Evolutionary conservation across 2,888 invertebrate genomes (phyloP).

Genomic region (Drosophila nr. fundita): DNA sequence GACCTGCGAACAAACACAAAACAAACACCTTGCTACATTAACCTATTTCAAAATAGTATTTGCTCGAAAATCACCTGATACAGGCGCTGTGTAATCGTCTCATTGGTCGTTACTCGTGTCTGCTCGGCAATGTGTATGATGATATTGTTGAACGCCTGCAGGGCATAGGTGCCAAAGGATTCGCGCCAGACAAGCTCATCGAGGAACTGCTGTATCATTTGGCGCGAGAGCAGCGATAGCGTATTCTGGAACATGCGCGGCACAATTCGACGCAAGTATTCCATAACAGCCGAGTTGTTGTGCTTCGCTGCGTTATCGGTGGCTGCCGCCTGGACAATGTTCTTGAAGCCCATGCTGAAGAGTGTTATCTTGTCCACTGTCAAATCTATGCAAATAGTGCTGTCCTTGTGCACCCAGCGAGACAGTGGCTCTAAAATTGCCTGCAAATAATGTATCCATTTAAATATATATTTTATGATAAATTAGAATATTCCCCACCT

Average conservation of each 20-base stretch:
- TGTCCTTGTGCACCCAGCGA: conserved; percentile 92
- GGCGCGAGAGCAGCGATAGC: conserved; percentile 91
- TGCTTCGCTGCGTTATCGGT: conserved; percentile 86
- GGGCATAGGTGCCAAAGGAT: conserved; percentile 91
- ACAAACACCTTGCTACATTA: background rate
- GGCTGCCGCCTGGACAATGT: conserved; percentile 88
- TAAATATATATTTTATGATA: background rate
- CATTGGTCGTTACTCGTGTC: conserved; percentile 89
- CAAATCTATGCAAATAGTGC: conserved; percentile 91
- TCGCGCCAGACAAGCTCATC: conserved; percentile 96
- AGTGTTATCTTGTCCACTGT: conserved; percentile 93
- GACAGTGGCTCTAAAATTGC: conserved; percentile 92
- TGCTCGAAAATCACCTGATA: conserved; percentile 86
- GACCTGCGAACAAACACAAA: conserved; percentile 73
- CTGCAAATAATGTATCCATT: conserved; percentile 62
- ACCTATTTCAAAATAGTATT: no score
- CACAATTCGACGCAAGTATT: conserved; percentile 93
- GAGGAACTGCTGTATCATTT: conserved; percentile 95
- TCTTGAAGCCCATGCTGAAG: conserved; percentile 91
- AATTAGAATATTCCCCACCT: conserved; percentile 20
- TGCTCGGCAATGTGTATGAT: conserved; percentile 92
- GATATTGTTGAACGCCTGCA: conserved; percentile 92
- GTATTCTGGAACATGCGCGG: conserved; percentile 97
- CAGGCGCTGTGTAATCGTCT: conserved; percentile 87
- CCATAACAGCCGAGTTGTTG: conserved; percentile 92